Percentiles rank a stretch among this genome's conserved stretches.
Evolutionary conservation across 2,797 vertebrate genomes (phyloP).

Genomic region (Acanthornis magna): DNA sequence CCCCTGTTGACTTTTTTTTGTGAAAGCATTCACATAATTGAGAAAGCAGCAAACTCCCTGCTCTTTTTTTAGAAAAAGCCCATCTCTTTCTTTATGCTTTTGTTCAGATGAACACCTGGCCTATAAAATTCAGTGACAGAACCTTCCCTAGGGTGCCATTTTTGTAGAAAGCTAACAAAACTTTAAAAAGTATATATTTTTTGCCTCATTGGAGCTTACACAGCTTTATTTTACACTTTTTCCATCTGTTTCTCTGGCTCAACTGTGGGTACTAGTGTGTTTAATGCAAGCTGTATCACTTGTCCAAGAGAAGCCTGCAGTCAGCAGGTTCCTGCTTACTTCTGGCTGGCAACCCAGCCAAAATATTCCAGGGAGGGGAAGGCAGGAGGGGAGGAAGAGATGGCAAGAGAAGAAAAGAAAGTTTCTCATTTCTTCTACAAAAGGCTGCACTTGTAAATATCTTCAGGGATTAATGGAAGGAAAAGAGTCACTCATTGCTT

Average conservation of each 20-base stretch:
- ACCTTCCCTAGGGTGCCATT: conserved; percentile 46
- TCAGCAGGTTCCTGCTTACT: conserved; percentile 65
- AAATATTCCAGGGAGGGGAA: not conserved
- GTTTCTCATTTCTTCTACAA: not conserved
- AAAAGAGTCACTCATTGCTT: not conserved
- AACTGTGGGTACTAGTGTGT: not conserved
- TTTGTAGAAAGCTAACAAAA: conserved; percentile 58
- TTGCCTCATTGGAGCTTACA: conserved; percentile 53
- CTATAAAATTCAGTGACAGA: conserved; percentile 60
- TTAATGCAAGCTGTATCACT: conserved; percentile 56
- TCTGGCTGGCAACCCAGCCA: conserved; percentile 25
- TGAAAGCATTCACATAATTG: not conserved
- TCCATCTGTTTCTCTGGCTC: conserved; percentile 70
- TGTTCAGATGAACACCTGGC: conserved; percentile 57
- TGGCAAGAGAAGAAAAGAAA: not conserved
- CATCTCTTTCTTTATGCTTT: conserved; percentile 19
- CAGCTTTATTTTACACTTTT: conserved; percentile 64
- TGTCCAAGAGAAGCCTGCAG: conserved; percentile 51
- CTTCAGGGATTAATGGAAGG: not conserved
- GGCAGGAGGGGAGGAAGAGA: not conserved
- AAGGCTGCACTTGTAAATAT: not conserved
- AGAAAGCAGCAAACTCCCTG: not conserved
- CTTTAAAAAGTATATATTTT: conserved; percentile 42
- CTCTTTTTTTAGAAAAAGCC: not conserved
- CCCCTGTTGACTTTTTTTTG: conserved; percentile 11